A percentile compares a stretch with the other conserved stretches of the same genome.
phyloP scores from a whole-genome alignment of 2,113 vertebrate species.

The Microcebus lehilahytsara region DNA sequence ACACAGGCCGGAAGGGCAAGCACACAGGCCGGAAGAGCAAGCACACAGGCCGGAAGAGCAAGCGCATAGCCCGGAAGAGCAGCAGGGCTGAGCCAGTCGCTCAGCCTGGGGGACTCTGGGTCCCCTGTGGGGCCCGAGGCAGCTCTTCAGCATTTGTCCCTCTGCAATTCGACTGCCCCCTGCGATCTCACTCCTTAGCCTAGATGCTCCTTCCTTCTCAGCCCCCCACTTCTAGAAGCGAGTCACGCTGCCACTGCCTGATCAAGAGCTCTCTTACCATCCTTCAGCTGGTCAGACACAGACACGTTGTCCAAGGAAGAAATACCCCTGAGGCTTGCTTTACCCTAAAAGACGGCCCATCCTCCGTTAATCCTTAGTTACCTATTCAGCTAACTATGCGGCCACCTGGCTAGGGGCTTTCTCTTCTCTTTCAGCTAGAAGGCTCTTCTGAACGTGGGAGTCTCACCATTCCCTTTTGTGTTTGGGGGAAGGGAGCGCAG shows the following conservation, averaged over 20 bases:
- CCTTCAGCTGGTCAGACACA: neutral
- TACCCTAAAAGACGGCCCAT: neutral
- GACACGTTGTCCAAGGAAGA: neutral
- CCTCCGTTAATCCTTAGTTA: neutral
- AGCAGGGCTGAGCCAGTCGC: rapidly evolving
- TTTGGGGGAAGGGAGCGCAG: too few species aligned
- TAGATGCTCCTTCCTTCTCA: neutral
- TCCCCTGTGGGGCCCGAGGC: rapidly evolving
- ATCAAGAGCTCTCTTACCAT: too few species aligned
- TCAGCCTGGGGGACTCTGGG: rapidly evolving
- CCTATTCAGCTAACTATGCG: neutral
- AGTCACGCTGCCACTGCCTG: neutral
- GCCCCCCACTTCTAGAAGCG: neutral
- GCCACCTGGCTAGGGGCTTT: neutral
- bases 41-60: too few species aligned
- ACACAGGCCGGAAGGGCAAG: too few species aligned
- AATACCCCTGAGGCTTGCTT: neutral
- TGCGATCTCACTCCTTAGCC: too few species aligned
- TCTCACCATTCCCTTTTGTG: neutral
- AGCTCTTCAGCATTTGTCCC: too few species aligned
- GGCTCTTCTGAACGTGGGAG: neutral
- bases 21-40: too few species aligned
- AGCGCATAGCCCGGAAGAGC: too few species aligned
- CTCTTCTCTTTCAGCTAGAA: neutral
- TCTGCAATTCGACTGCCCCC: neutral